These are phyloP conservation scores for Folsomia candida DNA, from an alignment of 2,888 invertebrate genomes.

Conservation along the genomic window DNA sequence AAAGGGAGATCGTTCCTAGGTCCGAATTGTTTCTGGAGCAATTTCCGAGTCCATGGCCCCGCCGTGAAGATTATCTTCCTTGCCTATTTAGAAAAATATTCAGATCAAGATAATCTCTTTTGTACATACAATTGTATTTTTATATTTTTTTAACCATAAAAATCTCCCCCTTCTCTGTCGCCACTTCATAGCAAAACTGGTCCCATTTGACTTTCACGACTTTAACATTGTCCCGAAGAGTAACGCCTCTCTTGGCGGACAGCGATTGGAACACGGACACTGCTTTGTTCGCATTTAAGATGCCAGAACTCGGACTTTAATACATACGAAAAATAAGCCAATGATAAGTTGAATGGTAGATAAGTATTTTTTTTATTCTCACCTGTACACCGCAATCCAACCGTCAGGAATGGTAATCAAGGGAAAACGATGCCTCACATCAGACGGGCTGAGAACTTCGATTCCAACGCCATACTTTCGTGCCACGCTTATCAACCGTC, in stretches of 20 bases:
- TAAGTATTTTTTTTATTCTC: too few relatives aligned
- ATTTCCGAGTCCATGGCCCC: slow-evolving; percentile 46
- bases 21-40: slow-evolving; percentile 20
- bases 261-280: slow-evolving; percentile 43
- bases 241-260: slow-evolving; percentile 27
- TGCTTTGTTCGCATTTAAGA: slow-evolving; percentile 47
- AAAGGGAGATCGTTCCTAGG: slow-evolving; percentile 39
- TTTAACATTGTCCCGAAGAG: slow-evolving; percentile 35
- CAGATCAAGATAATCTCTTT: neutral
- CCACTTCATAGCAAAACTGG: neutral
- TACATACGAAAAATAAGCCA: slow-evolving; percentile 35
- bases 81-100: too few relatives aligned
- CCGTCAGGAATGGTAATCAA: slow-evolving; percentile 30
- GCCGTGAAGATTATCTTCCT: slow-evolving; percentile 41
- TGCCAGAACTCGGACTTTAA: slow-evolving; percentile 42
- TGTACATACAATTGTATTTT: neutral
- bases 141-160: too few relatives aligned
- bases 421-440: slow-evolving; percentile 31
- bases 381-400: slow-evolving; percentile 35
- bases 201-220: slow-evolving; percentile 30
- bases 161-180: neutral
- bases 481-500: slow-evolving; percentile 25
- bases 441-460: slow-evolving; percentile 19
- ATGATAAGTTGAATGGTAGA: too few relatives aligned
- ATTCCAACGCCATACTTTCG: slow-evolving; percentile 32